Conservation (phyloP, 2,888 invertebrate genomes). For the Drosophila infuscata region DNA sequence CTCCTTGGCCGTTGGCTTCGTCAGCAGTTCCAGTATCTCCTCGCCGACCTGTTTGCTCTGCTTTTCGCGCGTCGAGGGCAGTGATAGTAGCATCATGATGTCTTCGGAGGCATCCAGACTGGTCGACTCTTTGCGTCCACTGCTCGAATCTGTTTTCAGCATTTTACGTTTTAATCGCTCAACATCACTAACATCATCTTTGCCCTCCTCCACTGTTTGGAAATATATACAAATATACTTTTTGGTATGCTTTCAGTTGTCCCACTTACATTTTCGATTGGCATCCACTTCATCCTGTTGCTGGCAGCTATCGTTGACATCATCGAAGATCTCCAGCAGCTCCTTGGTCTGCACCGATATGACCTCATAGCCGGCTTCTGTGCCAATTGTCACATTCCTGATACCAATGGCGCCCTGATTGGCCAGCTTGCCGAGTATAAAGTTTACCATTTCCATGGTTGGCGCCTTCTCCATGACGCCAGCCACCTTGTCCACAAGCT, state of each 20-base stretch:
- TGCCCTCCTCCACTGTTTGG: slow-evolving; percentile 62
- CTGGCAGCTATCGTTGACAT: slow-evolving; percentile 84
- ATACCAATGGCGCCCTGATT: slow-evolving; percentile 86
- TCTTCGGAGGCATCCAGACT: slow-evolving; percentile 87
- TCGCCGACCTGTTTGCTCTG: slow-evolving; percentile 98
- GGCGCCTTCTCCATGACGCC: slow-evolving; percentile 86
- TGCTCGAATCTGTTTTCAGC: slow-evolving; percentile 69
- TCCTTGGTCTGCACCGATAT: slow-evolving; percentile 82
- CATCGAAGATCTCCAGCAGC: slow-evolving; percentile 82
- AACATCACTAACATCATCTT: slow-evolving; percentile 62
- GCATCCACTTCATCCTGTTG: slow-evolving; percentile 82
- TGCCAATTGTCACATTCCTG: slow-evolving; percentile 84
- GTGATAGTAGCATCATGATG: slow-evolving; percentile 87
- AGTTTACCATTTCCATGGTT: slow-evolving; percentile 88
- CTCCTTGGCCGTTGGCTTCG: slow-evolving; percentile 98
- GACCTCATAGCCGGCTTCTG: slow-evolving; percentile 84
- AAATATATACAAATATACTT: background rate
- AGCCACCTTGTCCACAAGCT: slow-evolving; percentile 87
- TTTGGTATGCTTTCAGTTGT: background rate
- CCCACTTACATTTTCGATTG: slow-evolving; percentile 85
- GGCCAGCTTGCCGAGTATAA: slow-evolving; percentile 91
- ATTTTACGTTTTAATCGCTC: slow-evolving; percentile 70
- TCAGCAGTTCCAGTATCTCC: slow-evolving; percentile 96
- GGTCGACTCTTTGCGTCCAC: slow-evolving; percentile 73
- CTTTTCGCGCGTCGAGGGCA: slow-evolving; percentile 96